These are phyloP conservation scores for Melipona bicolor DNA, from an alignment of 2,888 invertebrate genomes.

Conservation along the genomic window DNA sequence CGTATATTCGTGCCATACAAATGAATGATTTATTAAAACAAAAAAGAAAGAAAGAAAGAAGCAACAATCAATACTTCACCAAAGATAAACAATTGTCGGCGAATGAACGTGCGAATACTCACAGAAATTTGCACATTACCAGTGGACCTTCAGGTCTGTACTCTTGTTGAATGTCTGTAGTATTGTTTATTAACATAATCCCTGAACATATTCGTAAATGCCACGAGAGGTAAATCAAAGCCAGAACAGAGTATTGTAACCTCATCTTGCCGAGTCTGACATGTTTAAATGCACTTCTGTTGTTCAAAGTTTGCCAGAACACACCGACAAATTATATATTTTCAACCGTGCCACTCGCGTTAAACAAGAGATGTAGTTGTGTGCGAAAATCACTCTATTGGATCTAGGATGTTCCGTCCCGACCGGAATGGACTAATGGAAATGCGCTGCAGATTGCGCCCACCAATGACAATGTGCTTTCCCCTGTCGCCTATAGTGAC, in stretches of 20 bases:
- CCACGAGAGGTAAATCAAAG: constrained; percentile 63
- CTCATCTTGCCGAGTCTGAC: constrained; percentile 70
- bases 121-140: constrained; percentile 91
- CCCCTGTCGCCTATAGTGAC: constrained; percentile 5
- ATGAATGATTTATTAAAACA: too few relatives aligned
- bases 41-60: background rate
- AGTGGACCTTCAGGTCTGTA: constrained; percentile 89
- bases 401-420: background rate
- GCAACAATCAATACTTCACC: background rate
- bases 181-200: constrained; percentile 73
- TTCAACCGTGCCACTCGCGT: background rate
- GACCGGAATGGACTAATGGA: constrained; percentile 13
- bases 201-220: constrained; percentile 61
- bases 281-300: constrained; percentile 43
- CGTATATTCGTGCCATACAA: background rate
- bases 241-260: constrained; percentile 55
- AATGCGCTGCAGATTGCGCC: background rate
- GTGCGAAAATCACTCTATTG: constrained; percentile 24
- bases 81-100: background rate
- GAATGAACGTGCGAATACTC: constrained; percentile 80
- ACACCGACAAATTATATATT: constrained; percentile 19
- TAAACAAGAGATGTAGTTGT: background rate
- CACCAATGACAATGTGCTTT: constrained; percentile 21
- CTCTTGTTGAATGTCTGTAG: constrained; percentile 73
- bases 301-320: constrained; percentile 4